Percentiles rank a stretch among this genome's conserved stretches.
Evolutionary conservation across 2,113 vertebrate genomes (phyloP).

Genomic region (Axis porcinus): DNA sequence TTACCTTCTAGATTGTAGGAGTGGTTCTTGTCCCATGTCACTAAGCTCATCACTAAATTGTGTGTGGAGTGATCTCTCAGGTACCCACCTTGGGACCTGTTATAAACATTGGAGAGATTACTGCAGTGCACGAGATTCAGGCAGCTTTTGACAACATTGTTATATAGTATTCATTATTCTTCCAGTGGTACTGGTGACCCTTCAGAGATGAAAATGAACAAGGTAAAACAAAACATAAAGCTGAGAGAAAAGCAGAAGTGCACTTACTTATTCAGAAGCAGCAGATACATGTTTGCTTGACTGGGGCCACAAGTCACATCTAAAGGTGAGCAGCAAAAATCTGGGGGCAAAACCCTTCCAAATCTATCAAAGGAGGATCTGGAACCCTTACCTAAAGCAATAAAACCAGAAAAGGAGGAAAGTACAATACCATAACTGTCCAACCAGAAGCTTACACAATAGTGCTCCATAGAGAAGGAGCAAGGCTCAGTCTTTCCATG

Average conservation of each 20-base stretch:
- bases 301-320: slow-evolving; percentile 88
- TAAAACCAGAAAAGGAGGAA: neutral
- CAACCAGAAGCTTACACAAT: neutral
- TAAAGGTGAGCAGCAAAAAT: slow-evolving; percentile 82
- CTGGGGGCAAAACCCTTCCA: neutral
- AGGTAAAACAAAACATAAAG: slow-evolving; percentile 91
- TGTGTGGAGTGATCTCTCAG: slow-evolving; percentile 91
- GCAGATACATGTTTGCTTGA: slow-evolving; percentile 88
- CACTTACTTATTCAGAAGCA: slow-evolving; percentile 91
- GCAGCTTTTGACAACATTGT: slow-evolving; percentile 92
- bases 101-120: slow-evolving; percentile 91
- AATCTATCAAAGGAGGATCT: neutral
- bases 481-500: neutral
- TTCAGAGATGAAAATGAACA: slow-evolving; percentile 94
- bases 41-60: slow-evolving; percentile 92
- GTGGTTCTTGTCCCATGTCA: slow-evolving; percentile 86
- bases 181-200: slow-evolving; percentile 94
- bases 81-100: slow-evolving; percentile 90
- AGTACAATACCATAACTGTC: neutral
- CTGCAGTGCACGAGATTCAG: slow-evolving; percentile 89
- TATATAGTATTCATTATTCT: slow-evolving; percentile 91
- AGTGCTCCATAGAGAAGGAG: neutral
- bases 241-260: slow-evolving; percentile 90
- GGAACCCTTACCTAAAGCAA: neutral
- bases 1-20: slow-evolving; percentile 92